These are phyloP conservation scores for Nothocercus nigrocapillus DNA, from an alignment of 2,113 vertebrate species.

Conservation along the genomic window DNA sequence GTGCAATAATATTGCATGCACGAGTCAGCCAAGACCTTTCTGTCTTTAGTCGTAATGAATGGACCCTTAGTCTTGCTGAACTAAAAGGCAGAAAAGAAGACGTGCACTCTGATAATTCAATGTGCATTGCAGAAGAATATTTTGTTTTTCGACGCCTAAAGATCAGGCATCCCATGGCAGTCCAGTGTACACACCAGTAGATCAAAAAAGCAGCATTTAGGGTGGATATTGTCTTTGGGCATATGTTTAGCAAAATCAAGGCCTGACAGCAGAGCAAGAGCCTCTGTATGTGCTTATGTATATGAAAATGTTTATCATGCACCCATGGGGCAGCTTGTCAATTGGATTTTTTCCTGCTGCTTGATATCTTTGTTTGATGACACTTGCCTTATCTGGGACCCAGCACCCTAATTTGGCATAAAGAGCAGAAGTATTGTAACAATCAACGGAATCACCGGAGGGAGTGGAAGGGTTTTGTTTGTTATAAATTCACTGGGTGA, in stretches of 20 bases:
- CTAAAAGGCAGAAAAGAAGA: background rate
- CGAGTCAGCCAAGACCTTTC: background rate
- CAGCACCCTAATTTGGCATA: background rate
- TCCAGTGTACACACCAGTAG: background rate
- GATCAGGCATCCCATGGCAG: background rate
- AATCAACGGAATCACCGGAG: background rate
- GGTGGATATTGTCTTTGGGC: background rate
- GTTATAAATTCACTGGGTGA: background rate
- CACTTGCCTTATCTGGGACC: background rate
- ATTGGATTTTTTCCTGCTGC: background rate
- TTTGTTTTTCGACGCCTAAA: background rate
- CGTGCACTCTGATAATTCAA: background rate
- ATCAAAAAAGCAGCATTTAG: background rate
- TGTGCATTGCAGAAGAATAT: background rate
- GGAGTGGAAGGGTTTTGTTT: background rate
- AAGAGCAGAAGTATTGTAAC: background rate
- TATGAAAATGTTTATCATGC: background rate
- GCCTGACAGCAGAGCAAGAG: background rate
- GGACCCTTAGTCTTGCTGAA: background rate
- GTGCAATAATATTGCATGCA: background rate
- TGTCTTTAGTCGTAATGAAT: background rate
- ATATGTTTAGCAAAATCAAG: background rate
- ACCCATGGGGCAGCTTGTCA: background rate
- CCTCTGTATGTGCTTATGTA: background rate
- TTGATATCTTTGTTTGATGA: background rate